Conservation (phyloP, 92 coral and sea anemone species). For the Paragorgia papillata region DNA sequence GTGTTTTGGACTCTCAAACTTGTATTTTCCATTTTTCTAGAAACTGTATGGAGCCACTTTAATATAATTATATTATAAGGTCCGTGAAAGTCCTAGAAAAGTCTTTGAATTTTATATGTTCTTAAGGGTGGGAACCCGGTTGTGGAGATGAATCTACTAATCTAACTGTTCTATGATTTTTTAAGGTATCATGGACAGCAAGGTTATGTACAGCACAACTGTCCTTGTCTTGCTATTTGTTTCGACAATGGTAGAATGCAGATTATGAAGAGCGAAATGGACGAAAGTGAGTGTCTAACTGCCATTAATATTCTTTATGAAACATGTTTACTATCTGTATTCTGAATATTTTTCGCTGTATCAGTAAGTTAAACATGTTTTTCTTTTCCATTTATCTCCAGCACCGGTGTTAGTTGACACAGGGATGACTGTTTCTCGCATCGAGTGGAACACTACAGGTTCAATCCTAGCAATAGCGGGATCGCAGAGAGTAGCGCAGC, state of each 20-base stretch:
- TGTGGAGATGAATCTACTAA: no score
- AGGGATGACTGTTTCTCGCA: conserved; percentile 79
- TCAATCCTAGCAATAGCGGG: conserved; percentile 96
- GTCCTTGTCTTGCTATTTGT: conserved; percentile 90
- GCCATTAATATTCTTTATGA: no score
- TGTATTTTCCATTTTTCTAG: no score
- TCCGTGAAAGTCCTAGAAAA: no score
- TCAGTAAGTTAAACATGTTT: neutral
- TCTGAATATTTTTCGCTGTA: no score
- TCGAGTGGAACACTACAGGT: conserved; percentile 94
- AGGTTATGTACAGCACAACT: conserved; percentile 75
- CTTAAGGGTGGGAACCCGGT: no score
- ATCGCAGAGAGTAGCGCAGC: conserved; percentile 75
- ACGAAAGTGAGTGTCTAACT: conserved; percentile 86
- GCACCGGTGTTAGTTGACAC: conserved; percentile 95
- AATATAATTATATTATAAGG: no score
- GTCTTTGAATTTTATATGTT: no score
- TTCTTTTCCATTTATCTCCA: conserved; percentile 2
- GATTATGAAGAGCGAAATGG: conserved; percentile 92
- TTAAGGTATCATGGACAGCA: conserved; percentile 84
- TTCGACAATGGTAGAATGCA: conserved; percentile 98
- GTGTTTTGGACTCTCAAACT: no score
- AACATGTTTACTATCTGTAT: no score
- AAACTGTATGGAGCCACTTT: no score
- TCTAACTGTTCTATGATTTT: no score